Percentiles rank a stretch among this genome's conserved stretches.
These are phyloP conservation scores for Poeciliopsis prolifica DNA, from an alignment of 2,113 vertebrate genomes.

Conservation along the genomic window DNA sequence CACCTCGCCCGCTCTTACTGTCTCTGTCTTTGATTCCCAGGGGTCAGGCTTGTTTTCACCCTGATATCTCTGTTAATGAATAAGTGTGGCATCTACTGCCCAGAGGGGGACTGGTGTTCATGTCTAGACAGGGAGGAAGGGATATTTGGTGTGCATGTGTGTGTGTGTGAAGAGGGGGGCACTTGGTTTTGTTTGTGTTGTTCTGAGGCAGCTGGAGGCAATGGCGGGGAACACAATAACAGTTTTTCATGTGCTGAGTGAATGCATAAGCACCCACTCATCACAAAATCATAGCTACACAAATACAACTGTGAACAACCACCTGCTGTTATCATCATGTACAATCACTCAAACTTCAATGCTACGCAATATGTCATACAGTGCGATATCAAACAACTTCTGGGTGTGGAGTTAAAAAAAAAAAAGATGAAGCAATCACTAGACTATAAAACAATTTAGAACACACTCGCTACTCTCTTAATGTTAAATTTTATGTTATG, in stretches of 20 bases:
- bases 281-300: constrained; percentile 51
- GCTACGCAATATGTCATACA: constrained; percentile 7
- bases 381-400: background rate
- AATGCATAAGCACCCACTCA: constrained; percentile 63
- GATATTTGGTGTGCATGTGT: background rate
- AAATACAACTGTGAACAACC: constrained; percentile 48
- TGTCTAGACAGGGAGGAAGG: constrained; percentile 43
- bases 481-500: background rate
- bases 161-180: constrained; percentile 10
- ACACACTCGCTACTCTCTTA: background rate
- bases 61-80: constrained; percentile 74
- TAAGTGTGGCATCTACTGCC: constrained; percentile 49
- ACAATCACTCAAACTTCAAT: constrained; percentile 25
- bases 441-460: background rate
- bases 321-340: constrained; percentile 52
- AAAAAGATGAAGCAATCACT: constrained; percentile 2
- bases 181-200: constrained; percentile 64
- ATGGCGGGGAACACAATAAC: constrained; percentile 70
- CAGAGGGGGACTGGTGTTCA: constrained; percentile 52
- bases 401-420: constrained; percentile 14
- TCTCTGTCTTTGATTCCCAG: constrained; percentile 37
- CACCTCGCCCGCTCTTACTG: constrained; percentile 42
- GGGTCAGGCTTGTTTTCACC: constrained; percentile 64
- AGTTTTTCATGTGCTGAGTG: constrained; percentile 57
- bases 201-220: constrained; percentile 73